phyloP scores from a whole-genome alignment of 1,140 invertebrate species.

The Nylanderia fulva region DNA sequence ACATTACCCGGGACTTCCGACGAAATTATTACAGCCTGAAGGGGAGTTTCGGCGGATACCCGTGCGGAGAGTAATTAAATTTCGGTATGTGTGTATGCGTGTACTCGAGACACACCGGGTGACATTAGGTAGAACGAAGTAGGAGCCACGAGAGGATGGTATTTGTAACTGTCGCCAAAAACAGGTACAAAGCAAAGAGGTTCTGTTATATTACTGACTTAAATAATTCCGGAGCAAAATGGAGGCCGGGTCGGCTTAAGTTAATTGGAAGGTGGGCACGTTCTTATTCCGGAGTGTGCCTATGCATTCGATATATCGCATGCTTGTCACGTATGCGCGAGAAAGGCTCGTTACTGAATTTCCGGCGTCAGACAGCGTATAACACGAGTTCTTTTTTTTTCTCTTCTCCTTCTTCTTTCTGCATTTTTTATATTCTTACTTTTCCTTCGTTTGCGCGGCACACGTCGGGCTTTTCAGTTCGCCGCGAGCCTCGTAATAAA shows the following conservation, averaged over 20 bases:
- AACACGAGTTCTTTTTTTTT: not conserved
- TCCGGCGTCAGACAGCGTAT: not conserved
- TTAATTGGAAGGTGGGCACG: constrained; percentile 52
- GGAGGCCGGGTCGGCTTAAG: constrained; percentile 50
- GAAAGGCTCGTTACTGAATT: not conserved
- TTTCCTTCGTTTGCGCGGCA: not conserved
- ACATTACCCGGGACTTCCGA: constrained; percentile 66
- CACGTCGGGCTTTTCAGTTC: not conserved
- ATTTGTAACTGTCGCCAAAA: constrained; percentile 45
- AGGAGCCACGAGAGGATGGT: not conserved
- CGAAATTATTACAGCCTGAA: constrained; percentile 73
- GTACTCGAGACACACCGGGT: not conserved
- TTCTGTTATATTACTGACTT: constrained; percentile 74
- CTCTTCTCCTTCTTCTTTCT: not conserved
- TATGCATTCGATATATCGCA: not conserved
- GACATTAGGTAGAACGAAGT: not conserved
- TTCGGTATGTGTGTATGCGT: constrained; percentile 53
- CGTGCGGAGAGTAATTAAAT: constrained; percentile 76
- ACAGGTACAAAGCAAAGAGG: constrained; percentile 32
- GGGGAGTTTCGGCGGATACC: constrained; percentile 66
- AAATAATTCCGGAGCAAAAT: constrained; percentile 71
- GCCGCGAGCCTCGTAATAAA: not conserved
- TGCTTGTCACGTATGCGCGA: too few relatives aligned
- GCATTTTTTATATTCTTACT: not conserved
- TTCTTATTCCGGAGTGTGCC: not conserved